Conservation (phyloP, 2,888 invertebrate genomes). For the Brenthis daphne region DNA sequence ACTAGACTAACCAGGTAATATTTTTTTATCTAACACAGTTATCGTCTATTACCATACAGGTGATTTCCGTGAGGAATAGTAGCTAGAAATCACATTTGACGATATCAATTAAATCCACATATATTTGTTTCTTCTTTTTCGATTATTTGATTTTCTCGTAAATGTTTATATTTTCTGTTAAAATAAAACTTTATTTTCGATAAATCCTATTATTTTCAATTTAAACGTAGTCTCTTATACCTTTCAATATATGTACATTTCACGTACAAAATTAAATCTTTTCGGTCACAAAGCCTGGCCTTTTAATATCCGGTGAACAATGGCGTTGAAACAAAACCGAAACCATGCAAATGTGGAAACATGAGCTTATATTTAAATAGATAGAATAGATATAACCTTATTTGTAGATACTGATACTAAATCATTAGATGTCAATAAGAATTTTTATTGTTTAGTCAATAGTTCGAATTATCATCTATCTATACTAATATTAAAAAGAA, state of each 20-base stretch:
- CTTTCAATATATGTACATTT: constrained; percentile 32
- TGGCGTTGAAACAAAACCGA: constrained; percentile 36
- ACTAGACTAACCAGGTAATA: too few species aligned
- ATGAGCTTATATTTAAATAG: constrained; percentile 12
- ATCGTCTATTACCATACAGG: too few species aligned
- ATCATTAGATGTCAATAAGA: not conserved
- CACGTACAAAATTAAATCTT: constrained; percentile 34
- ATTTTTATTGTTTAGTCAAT: not conserved
- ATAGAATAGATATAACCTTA: not conserved
- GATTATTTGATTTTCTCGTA: too few species aligned
- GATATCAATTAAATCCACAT: too few species aligned
- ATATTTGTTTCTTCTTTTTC: too few species aligned
- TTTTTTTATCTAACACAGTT: too few species aligned
- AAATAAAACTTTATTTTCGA: not conserved
- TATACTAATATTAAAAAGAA: too few species aligned
- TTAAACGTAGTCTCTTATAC: constrained; percentile 1
- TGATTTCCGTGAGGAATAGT: too few species aligned
- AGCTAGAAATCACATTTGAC: too few species aligned
- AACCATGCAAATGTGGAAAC: constrained; percentile 35
- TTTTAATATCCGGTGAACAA: constrained; percentile 38
- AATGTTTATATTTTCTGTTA: too few species aligned
- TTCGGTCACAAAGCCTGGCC: constrained; percentile 31
- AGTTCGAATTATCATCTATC: not conserved
- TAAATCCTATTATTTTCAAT: not conserved
- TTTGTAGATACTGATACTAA: not conserved